Evolutionary conservation across 2,113 vertebrate genomes (phyloP).

Genomic region (Zosterops borbonicus): DNA sequence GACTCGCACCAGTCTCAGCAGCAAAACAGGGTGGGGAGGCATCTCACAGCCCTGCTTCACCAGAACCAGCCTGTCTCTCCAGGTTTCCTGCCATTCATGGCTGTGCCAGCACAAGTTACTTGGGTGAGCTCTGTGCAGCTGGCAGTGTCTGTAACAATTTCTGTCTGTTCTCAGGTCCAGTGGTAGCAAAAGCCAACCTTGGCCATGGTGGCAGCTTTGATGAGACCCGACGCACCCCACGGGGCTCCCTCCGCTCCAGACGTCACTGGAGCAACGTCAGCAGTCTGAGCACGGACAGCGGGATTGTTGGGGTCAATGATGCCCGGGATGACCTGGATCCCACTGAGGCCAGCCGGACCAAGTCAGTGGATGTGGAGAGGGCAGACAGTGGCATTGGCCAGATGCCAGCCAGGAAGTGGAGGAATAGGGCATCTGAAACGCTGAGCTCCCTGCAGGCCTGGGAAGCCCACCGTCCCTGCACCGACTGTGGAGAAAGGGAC

Average conservation of each 20-base stretch:
- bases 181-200: constrained; percentile 69
- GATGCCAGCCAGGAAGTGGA: constrained; percentile 82
- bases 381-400: constrained; percentile 87
- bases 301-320: constrained; percentile 83
- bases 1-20: not conserved
- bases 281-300: constrained; percentile 89
- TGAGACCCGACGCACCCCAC: constrained; percentile 24
- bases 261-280: constrained; percentile 91
- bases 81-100: not conserved
- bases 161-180: constrained; percentile 53
- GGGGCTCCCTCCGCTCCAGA: constrained; percentile 60
- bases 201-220: constrained; percentile 75
- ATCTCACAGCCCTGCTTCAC: not conserved
- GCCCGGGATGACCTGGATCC: constrained; percentile 75
- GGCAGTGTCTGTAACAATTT: not conserved
- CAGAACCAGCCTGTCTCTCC: not conserved
- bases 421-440: constrained; percentile 72
- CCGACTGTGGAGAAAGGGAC: constrained; percentile 85
- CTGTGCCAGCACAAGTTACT: not conserved
- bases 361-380: constrained; percentile 80
- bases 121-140: not conserved
- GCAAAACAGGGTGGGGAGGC: not conserved
- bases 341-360: constrained; percentile 62
- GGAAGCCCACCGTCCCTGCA: constrained; percentile 84
- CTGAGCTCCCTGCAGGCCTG: constrained; percentile 76